phyloP scores from a whole-genome alignment of 2,113 vertebrate species.

The Prochilodus magdalenae region DNA sequence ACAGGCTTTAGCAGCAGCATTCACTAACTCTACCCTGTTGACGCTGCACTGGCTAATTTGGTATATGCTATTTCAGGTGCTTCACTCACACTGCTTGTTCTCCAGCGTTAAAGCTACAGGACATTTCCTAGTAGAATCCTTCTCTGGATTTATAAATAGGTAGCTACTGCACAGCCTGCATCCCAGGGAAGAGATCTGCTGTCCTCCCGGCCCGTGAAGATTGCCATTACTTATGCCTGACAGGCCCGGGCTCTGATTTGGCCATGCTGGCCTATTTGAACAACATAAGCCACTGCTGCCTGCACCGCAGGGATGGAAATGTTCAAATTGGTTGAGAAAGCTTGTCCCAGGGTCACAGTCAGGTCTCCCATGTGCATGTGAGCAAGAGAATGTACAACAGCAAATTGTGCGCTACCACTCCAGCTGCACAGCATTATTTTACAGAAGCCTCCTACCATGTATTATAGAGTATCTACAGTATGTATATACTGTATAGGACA shows the following conservation, averaged over 20 bases:
- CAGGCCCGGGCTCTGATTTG: slow-evolving; percentile 80
- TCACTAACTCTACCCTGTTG: slow-evolving; percentile 5
- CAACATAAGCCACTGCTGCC: slow-evolving; percentile 77
- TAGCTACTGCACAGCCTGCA: slow-evolving; percentile 73
- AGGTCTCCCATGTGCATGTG: slow-evolving; percentile 63
- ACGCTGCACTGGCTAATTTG: slow-evolving; percentile 37
- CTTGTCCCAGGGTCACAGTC: slow-evolving; percentile 72
- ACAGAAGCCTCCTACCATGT: slow-evolving; percentile 1
- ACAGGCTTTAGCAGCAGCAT: neutral
- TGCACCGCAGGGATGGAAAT: slow-evolving; percentile 68
- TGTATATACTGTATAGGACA: too few species aligned
- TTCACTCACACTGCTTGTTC: slow-evolving; percentile 53
- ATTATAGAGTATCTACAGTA: neutral
- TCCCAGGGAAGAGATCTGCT: slow-evolving; percentile 77
- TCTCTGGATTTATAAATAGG: slow-evolving; percentile 79
- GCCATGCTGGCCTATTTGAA: slow-evolving; percentile 80
- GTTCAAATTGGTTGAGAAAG: slow-evolving; percentile 74
- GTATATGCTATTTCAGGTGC: slow-evolving; percentile 5
- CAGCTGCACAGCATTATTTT: slow-evolving; percentile 16
- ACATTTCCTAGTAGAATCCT: slow-evolving; percentile 59
- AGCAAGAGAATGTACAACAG: slow-evolving; percentile 46
- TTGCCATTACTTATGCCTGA: slow-evolving; percentile 84
- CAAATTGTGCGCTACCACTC: slow-evolving; percentile 35
- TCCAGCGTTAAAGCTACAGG: slow-evolving; percentile 51
- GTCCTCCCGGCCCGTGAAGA: slow-evolving; percentile 77